phyloP scores from a whole-genome alignment of 2,113 vertebrate genomes.

The Uria aalge region DNA sequence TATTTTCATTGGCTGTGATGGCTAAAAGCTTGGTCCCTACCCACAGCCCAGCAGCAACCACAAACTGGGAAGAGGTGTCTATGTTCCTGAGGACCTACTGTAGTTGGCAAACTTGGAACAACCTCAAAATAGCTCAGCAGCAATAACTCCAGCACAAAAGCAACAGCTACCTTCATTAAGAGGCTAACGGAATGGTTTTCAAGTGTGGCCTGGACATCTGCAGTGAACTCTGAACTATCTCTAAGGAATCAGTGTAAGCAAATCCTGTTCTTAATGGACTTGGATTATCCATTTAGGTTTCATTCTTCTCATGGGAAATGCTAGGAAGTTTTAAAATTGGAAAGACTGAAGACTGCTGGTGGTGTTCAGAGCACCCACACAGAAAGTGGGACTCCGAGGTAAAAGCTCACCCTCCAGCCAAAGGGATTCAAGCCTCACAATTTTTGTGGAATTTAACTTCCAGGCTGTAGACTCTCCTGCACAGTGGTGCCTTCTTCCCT shows the following conservation, averaged over 20 bases:
- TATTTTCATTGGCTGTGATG: background rate
- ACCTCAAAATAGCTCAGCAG: background rate
- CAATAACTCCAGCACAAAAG: background rate
- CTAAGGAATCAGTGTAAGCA: background rate
- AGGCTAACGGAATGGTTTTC: background rate
- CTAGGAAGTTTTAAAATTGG: background rate
- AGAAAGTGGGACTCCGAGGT: background rate
- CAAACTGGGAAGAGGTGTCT: background rate
- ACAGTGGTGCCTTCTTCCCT: fast-evolving
- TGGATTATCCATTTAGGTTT: background rate
- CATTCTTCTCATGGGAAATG: background rate
- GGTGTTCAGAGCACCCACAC: background rate
- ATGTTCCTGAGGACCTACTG: background rate
- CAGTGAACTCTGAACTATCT: background rate
- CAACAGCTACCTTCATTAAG: background rate
- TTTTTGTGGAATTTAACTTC: background rate
- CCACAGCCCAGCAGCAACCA: background rate
- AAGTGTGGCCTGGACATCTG: background rate
- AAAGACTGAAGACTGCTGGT: background rate
- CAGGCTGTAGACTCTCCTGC: background rate
- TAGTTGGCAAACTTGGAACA: background rate
- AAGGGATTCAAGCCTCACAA: background rate
- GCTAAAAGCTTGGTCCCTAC: background rate
- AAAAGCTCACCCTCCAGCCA: background rate
- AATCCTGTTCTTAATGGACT: background rate